Conservation (phyloP, 2,888 invertebrate species). For the Chymomyza caudatula region DNA sequence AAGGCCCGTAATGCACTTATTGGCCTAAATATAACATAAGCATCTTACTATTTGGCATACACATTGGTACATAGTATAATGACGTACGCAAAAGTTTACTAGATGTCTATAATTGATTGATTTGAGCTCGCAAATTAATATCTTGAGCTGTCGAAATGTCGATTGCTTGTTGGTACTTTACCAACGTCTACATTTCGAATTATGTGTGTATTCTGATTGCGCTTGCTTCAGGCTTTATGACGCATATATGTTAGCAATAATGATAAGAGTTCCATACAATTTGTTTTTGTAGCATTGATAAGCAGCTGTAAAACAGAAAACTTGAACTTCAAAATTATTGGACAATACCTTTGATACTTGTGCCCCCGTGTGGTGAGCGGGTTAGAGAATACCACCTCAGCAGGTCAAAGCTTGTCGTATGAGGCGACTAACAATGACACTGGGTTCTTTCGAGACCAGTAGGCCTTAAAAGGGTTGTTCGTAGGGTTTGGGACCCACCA, state of each 20-base stretch:
- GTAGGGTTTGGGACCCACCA: too few species aligned
- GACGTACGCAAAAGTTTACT: slow-evolving; percentile 37
- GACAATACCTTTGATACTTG: too few species aligned
- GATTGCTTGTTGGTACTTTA: slow-evolving; percentile 33
- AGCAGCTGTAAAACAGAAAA: not conserved
- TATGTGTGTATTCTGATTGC: slow-evolving; percentile 39
- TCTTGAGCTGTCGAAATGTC: not conserved
- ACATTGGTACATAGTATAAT: slow-evolving; percentile 42
- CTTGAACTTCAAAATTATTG: not conserved
- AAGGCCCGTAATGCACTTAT: slow-evolving; percentile 22
- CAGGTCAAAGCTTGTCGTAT: too few species aligned
- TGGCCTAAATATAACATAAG: slow-evolving; percentile 27
- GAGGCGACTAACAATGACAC: too few species aligned
- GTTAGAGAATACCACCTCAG: too few species aligned
- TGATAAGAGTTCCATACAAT: slow-evolving; percentile 1
- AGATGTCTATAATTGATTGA: slow-evolving; percentile 59
- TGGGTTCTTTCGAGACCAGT: too few species aligned
- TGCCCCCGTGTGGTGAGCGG: too few species aligned
- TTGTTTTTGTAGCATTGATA: not conserved
- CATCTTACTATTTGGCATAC: slow-evolving; percentile 21
- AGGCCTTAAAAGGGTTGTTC: too few species aligned
- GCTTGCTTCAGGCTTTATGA: slow-evolving; percentile 41
- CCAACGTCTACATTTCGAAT: slow-evolving; percentile 56
- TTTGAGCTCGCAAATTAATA: slow-evolving; percentile 25
- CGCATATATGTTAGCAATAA: slow-evolving; percentile 42